phyloP scores from a whole-genome alignment of 2,113 vertebrate genomes.

The Corythornis vintsioides region DNA sequence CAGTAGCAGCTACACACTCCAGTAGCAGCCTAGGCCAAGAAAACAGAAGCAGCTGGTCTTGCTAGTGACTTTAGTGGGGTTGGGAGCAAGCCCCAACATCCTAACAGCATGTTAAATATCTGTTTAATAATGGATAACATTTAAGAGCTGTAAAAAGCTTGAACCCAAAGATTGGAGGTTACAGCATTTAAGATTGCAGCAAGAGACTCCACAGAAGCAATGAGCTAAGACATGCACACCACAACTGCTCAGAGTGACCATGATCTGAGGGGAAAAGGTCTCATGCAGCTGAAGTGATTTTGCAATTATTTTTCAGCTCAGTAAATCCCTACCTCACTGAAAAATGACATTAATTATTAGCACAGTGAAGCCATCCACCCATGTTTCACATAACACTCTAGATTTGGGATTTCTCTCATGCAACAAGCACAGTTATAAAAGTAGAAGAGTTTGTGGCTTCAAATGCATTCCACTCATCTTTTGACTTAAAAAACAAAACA shows the following conservation, averaged over 20 bases:
- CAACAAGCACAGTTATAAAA: neutral
- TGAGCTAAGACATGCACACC: neutral
- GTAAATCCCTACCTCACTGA: neutral
- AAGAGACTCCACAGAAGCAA: neutral
- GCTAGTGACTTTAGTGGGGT: neutral
- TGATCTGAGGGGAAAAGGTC: neutral
- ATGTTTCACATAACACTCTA: neutral
- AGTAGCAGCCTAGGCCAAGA: neutral
- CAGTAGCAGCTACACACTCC: neutral
- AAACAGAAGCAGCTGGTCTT: neutral
- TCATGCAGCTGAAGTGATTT: neutral
- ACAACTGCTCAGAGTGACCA: neutral
- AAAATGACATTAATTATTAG: constrained; percentile 3
- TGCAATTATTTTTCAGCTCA: neutral
- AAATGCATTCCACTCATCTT: neutral
- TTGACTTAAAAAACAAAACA: neutral
- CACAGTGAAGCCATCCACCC: neutral
- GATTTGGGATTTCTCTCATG: neutral
- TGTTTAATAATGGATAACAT: neutral
- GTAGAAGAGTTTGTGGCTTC: neutral
- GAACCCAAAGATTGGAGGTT: neutral
- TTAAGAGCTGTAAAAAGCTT: neutral
- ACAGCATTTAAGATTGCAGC: neutral
- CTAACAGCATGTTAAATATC: neutral
- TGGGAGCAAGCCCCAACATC: neutral